These are phyloP conservation scores for Leptinotarsa texana DNA, from an alignment of 1,140 invertebrate genomes.

Conservation along the genomic window DNA sequence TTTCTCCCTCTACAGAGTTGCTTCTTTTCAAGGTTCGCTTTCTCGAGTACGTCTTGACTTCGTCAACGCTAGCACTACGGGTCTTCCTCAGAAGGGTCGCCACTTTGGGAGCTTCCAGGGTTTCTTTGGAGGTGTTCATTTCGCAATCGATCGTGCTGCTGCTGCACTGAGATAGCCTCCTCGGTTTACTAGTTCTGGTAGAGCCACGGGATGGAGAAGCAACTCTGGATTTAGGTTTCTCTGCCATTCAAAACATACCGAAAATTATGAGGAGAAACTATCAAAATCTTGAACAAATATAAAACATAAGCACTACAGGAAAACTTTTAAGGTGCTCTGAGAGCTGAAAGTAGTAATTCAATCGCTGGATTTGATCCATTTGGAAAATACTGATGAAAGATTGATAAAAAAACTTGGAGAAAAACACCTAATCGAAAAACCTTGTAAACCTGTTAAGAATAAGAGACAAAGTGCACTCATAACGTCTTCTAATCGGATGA, in stretches of 20 bases:
- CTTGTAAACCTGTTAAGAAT: too few species aligned
- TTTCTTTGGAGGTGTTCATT: conserved; percentile 12
- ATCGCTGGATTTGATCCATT: too few species aligned
- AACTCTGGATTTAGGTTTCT: conserved; percentile 6
- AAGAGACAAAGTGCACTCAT: too few species aligned
- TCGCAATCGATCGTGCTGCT: conserved; percentile 3
- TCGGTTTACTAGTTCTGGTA: not conserved
- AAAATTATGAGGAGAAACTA: too few species aligned
- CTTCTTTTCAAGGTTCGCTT: conserved; percentile 21
- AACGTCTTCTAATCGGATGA: too few species aligned
- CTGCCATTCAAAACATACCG: not conserved
- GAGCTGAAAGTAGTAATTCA: too few species aligned
- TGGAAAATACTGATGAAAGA: too few species aligned
- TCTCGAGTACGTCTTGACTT: not conserved
- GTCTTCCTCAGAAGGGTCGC: conserved; percentile 12
- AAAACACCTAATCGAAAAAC: too few species aligned
- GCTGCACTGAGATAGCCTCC: not conserved
- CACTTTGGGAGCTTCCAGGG: not conserved
- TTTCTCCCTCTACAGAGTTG: conserved; percentile 9
- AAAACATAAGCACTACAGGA: too few species aligned
- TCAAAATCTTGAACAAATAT: too few species aligned
- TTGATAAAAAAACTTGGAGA: too few species aligned
- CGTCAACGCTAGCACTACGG: conserved; percentile 36
- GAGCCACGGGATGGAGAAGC: not conserved
- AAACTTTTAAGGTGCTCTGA: too few species aligned